A percentile compares a stretch with the other conserved stretches of the same genome.
Evolutionary conservation across 2,113 vertebrate species (phyloP).

Genomic region (Fulica atra): DNA sequence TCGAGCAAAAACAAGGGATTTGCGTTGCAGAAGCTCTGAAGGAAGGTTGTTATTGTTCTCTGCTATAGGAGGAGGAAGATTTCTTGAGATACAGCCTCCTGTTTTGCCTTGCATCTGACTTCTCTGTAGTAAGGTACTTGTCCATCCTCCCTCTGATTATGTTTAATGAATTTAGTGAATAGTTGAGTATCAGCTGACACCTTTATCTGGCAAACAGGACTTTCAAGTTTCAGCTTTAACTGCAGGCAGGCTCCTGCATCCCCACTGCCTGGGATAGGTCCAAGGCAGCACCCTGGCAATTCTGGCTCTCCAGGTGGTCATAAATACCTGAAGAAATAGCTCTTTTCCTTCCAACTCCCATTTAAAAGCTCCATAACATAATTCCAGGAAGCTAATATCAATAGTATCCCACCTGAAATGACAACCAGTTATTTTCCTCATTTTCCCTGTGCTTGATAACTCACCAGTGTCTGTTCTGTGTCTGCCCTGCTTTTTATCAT

Average conservation of each 20-base stretch:
- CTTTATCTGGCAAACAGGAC: background rate
- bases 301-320: background rate
- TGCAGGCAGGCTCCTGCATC: background rate
- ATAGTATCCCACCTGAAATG: background rate
- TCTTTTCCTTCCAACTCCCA: background rate
- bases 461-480: background rate
- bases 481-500: background rate
- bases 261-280: background rate
- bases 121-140: background rate
- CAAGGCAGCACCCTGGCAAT: background rate
- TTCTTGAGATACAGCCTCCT: background rate
- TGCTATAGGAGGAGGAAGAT: background rate
- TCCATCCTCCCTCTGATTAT: background rate
- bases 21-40: background rate
- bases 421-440: background rate
- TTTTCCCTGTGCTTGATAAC: background rate
- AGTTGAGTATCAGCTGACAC: background rate
- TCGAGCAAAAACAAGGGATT: background rate
- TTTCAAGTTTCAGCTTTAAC: background rate
- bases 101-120: background rate
- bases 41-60: background rate
- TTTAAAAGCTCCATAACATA: background rate
- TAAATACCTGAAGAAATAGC: accelerated
- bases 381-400: background rate
- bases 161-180: background rate